Base-by-base conservation (phyloP, 2,797 vertebrate genomes). In the Trichosurus vulpecula region DNA sequence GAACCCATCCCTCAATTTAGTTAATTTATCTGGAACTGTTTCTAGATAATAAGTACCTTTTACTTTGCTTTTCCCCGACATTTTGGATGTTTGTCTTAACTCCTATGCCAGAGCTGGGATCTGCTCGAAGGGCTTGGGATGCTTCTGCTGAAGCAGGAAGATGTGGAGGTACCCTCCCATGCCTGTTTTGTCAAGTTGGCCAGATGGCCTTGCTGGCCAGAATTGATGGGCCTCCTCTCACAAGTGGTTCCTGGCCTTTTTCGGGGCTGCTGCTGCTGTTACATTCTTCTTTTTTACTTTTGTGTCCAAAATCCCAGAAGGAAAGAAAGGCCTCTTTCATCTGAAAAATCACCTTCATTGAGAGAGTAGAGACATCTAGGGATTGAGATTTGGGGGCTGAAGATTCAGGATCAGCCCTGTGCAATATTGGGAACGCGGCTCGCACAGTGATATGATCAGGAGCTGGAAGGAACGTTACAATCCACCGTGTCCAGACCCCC, bases 241-340 rank as follows among this genome's bases (percentile, higher is more conserved):
- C 16, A 0, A 0, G 0, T 14, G 6, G 74, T 56, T 92, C 96
- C 90, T 54, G 31, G 93, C 91, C 92, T 4, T 13, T 25, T 74
- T 56, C 92, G 51, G 66, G 92, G 90, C 92, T 91, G 89, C 51
- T 91, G 89, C 51, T 91, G 35, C 56, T 58, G 51, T 89, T 90
- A 22, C 52, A 41, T 90, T 93, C 92, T 4, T 56, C 93, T 96
- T 90, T 91, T 90, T 93, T 95, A 91, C 90, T 94, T 91, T 91
- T 94, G 66, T 35, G 57, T 95, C 92, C 81, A 74, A 94, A 90
- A 92, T 55, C 55, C n/a, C 91, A 27, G 51, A 94, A 91, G 96
- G 93, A 47, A 93, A 93, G 54, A 91, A 56, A 93, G 91, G 52
- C 25, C 2, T 61, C 52, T 57, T 87, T 87, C 19, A 27, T 47